Conservation (phyloP, 2,113 vertebrate species). For the Corynorhinus townsendii region DNA sequence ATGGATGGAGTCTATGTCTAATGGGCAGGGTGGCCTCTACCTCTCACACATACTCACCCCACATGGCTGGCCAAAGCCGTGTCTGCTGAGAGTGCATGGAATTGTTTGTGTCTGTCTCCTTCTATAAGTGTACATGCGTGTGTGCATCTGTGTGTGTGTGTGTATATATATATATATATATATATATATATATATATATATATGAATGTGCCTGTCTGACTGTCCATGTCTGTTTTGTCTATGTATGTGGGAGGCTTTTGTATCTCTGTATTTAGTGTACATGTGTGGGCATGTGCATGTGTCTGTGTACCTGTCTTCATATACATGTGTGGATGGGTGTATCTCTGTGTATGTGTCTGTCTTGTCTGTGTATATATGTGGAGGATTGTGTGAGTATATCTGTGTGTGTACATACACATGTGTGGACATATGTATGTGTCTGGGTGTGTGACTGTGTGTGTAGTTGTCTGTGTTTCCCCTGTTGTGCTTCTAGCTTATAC, state of each 20-base stretch:
- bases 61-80: accelerated
- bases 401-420: background rate
- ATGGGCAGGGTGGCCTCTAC: too few relatives aligned
- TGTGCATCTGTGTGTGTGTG: background rate
- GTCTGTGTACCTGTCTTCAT: background rate
- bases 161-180: background rate
- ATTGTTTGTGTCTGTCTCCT: background rate
- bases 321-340: background rate
- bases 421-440: background rate
- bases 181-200: too few relatives aligned
- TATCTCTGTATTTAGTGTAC: background rate
- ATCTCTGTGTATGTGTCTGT: background rate
- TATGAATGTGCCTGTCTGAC: background rate
- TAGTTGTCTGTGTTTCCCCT: background rate
- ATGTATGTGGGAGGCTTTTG: too few relatives aligned
- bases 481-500: background rate
- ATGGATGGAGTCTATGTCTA: background rate
- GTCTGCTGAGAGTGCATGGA: background rate
- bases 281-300: background rate
- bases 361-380: background rate
- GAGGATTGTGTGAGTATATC: background rate
- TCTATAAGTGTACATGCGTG: background rate
- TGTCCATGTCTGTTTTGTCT: background rate
- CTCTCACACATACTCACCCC: background rate
- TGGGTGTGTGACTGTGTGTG: background rate